phyloP scores from a whole-genome alignment of 2,113 vertebrate genomes.

The Neofelis nebulosa region DNA sequence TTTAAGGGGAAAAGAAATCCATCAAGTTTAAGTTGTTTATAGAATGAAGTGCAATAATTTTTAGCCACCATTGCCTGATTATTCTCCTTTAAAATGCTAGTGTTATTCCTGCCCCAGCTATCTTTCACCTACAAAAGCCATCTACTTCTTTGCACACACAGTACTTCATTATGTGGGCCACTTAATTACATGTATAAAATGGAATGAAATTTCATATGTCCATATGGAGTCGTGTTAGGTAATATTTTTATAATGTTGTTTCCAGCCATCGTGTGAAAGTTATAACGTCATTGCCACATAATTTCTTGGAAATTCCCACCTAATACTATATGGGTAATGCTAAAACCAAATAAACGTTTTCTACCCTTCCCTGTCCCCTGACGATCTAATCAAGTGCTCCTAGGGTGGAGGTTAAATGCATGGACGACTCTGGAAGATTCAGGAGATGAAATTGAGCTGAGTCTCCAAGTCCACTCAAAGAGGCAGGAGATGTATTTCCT shows the following conservation, averaged over 20 bases:
- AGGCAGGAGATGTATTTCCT: background rate
- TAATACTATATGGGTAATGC: conserved; percentile 63
- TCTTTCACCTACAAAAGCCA: conserved; percentile 45
- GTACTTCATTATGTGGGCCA: conserved; percentile 62
- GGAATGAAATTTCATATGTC: conserved; percentile 45
- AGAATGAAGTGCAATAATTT: conserved; percentile 31
- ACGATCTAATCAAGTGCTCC: background rate
- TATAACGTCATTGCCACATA: conserved; percentile 55
- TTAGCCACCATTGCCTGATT: background rate
- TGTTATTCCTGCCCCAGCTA: background rate
- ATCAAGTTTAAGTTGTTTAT: conserved; percentile 29
- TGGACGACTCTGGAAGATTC: background rate
- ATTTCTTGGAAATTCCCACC: conserved; percentile 53
- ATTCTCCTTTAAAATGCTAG: conserved; percentile 27
- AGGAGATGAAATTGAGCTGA: background rate
- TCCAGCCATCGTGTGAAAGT: conserved; percentile 12
- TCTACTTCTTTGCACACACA: background rate
- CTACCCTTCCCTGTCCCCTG: background rate
- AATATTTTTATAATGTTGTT: conserved; percentile 50
- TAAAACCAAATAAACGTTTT: conserved; percentile 23
- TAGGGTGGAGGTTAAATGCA: background rate
- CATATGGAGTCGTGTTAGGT: conserved; percentile 50
- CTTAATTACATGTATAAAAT: conserved; percentile 64
- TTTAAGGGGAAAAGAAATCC: background rate
- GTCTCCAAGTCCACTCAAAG: background rate